Conservation (phyloP, 2,113 vertebrate species). For the Burhinus bistriatus region DNA sequence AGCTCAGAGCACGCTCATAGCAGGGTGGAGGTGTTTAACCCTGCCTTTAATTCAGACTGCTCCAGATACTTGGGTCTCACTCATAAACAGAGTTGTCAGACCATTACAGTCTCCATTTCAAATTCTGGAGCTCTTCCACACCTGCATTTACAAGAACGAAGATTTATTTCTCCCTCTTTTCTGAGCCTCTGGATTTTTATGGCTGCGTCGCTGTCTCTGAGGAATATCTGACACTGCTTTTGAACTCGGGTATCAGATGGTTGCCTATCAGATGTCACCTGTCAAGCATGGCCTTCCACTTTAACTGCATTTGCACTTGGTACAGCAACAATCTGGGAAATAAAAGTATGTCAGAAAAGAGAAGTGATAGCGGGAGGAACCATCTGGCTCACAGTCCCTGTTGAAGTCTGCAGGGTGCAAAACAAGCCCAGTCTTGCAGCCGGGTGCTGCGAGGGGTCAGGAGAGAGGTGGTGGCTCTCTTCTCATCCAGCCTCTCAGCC, state of each 20-base stretch:
- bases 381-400: accelerated
- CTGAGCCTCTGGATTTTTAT: neutral
- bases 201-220: neutral
- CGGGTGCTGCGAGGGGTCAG: neutral
- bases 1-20: accelerated
- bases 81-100: neutral
- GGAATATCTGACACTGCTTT: neutral
- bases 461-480: neutral
- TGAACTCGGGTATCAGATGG: neutral
- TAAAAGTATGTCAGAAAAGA: neutral
- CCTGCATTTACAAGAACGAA: neutral
- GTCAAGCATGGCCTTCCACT: neutral
- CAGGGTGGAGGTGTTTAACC: neutral
- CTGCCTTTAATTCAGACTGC: neutral
- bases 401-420: neutral
- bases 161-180: neutral
- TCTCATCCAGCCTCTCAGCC: neutral
- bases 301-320: neutral
- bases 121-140: neutral
- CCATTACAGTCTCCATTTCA: neutral
- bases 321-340: neutral
- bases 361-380: neutral
- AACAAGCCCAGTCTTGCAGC: neutral
- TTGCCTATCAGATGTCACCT: neutral
- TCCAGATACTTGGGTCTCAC: neutral